A percentile compares a stretch with the other conserved stretches of the same genome.
phyloP scores from a whole-genome alignment of 2,888 invertebrate genomes.

The Apodemia duryi region DNA sequence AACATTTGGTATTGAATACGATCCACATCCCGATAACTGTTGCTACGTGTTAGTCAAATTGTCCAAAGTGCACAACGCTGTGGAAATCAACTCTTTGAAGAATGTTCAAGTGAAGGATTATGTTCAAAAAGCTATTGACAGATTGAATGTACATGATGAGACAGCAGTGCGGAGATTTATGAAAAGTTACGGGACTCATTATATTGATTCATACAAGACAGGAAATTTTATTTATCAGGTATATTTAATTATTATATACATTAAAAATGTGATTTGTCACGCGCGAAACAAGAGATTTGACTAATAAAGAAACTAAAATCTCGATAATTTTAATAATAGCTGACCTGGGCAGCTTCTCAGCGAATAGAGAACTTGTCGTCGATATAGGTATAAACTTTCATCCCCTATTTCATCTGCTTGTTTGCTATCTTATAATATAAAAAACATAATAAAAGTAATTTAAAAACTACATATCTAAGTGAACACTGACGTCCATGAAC shows the following conservation, averaged over 20 bases:
- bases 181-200: conserved; percentile 91
- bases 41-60: conserved; percentile 85
- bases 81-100: conserved; percentile 80
- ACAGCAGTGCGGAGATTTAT: conserved; percentile 87
- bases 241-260: conserved; percentile 21
- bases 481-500: too few relatives aligned
- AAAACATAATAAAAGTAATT: too few relatives aligned
- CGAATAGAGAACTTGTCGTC: too few relatives aligned
- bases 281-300: too few relatives aligned
- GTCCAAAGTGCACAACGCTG: conserved; percentile 83
- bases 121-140: conserved; percentile 81
- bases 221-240: conserved; percentile 94
- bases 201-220: conserved; percentile 90
- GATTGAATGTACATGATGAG: conserved; percentile 83
- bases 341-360: too few relatives aligned
- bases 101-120: conserved; percentile 81
- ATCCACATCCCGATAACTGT: conserved; percentile 82
- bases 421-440: too few relatives aligned
- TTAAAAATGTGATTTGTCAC: too few relatives aligned
- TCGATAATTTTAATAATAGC: too few relatives aligned
- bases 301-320: too few relatives aligned
- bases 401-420: too few relatives aligned
- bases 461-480: too few relatives aligned
- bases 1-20: conserved; percentile 87
- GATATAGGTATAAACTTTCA: too few relatives aligned